Evolutionary conservation across 2,888 invertebrate genomes (phyloP).

Genomic region (Sceliomorpha sp.): DNA sequence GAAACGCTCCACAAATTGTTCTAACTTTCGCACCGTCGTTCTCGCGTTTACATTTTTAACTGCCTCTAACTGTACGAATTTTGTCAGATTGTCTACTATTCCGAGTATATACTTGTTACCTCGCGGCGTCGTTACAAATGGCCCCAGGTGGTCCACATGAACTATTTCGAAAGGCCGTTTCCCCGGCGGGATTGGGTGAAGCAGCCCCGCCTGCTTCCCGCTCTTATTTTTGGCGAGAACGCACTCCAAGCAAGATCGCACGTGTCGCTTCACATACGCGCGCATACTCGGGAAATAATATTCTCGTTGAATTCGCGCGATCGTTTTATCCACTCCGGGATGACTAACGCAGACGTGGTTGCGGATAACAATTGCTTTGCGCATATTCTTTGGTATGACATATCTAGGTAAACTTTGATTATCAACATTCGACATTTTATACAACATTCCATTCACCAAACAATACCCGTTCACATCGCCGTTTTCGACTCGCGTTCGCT

Average conservation of each 20-base stretch:
- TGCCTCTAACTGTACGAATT: constrained; percentile 38
- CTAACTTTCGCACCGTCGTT: constrained; percentile 7
- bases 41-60: constrained; percentile 22
- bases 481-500: constrained; percentile 11
- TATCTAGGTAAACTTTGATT: constrained; percentile 6
- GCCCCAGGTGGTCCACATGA: constrained; percentile 51
- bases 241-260: constrained; percentile 10
- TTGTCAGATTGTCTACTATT: constrained; percentile 49
- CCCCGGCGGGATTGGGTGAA: constrained; percentile 44
- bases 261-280: constrained; percentile 14
- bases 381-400: constrained; percentile 28
- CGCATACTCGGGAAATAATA: constrained; percentile 20
- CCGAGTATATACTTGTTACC: constrained; percentile 43
- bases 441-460: constrained; percentile 30
- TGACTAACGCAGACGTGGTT: constrained; percentile 50
- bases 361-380: constrained; percentile 26
- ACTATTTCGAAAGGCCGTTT: constrained; percentile 46
- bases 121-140: constrained; percentile 25
- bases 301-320: background rate
- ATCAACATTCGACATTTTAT: constrained; percentile 7
- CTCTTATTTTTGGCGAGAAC: constrained; percentile 13
- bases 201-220: constrained; percentile 23
- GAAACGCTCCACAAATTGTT: constrained; percentile 24
- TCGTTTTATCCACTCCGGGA: constrained; percentile 13
- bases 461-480: constrained; percentile 9